A percentile compares a stretch with the other conserved stretches of the same genome.
phyloP scores from a whole-genome alignment of 2,888 invertebrate genomes.

The Leptopilina myrica region DNA sequence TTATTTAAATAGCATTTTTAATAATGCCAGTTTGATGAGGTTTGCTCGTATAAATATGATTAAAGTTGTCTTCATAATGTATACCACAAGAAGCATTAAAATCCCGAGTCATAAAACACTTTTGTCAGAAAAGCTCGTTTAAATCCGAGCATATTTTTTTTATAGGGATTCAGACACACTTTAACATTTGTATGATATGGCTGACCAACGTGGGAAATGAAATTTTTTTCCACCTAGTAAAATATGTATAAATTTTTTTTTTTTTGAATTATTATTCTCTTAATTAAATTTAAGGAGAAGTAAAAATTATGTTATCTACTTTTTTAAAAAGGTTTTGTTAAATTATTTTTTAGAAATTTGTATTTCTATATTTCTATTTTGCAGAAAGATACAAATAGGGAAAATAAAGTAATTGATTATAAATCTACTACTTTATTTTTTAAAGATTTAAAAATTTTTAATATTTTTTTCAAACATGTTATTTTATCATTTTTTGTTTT shows the following conservation, averaged over 20 bases:
- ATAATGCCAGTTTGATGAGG: constrained; percentile 8
- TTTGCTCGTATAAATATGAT: constrained; percentile 25
- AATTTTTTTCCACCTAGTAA: background rate
- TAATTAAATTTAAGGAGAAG: background rate
- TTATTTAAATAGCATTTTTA: background rate
- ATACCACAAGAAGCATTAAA: constrained; percentile 5
- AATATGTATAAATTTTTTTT: background rate
- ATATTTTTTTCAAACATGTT: too few relatives aligned
- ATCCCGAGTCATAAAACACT: constrained; percentile 9
- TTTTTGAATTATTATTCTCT: background rate
- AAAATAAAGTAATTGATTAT: too few relatives aligned
- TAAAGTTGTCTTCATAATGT: constrained; percentile 19
- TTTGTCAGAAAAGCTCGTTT: constrained; percentile 5
- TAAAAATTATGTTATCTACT: too few relatives aligned
- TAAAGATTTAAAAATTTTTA: too few relatives aligned
- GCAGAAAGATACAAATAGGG: too few relatives aligned
- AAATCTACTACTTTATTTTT: too few relatives aligned
- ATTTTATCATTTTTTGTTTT: too few relatives aligned
- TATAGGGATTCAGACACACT: background rate
- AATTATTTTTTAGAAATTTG: too few relatives aligned
- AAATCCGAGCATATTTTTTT: constrained; percentile 13
- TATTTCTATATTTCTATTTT: too few relatives aligned
- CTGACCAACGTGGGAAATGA: background rate
- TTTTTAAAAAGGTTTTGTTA: too few relatives aligned
- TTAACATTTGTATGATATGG: background rate